phyloP scores from a whole-genome alignment of 1,140 invertebrate species.

The Temnothorax longispinosus region DNA sequence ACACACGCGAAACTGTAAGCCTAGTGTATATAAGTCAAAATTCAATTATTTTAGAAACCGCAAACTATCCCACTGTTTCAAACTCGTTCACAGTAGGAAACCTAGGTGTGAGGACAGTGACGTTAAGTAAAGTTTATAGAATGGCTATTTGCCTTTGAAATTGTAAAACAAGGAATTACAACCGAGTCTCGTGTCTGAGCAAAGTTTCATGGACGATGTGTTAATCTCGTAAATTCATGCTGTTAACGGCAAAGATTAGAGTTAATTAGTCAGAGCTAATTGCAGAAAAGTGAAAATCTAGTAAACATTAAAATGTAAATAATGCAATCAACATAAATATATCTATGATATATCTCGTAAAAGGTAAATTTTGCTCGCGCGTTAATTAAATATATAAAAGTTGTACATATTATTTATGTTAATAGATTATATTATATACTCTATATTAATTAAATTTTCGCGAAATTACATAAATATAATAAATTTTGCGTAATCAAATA shows the following conservation, averaged over 20 bases:
- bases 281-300: neutral
- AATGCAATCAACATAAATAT: neutral
- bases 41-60: slow-evolving; percentile 44
- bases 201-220: neutral
- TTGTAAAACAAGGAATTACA: slow-evolving; percentile 50
- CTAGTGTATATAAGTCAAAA: slow-evolving; percentile 2
- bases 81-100: slow-evolving; percentile 12
- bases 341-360: neutral
- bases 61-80: slow-evolving; percentile 41
- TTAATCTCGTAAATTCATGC: neutral
- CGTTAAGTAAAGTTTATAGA: slow-evolving; percentile 54
- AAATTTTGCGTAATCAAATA: neutral
- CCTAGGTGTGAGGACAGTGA: neutral
- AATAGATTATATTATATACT: too few relatives aligned
- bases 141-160: slow-evolving; percentile 51
- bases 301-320: slow-evolving; percentile 1
- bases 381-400: slow-evolving; percentile 4
- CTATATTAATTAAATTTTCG: slow-evolving; percentile 1
- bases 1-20: neutral
- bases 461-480: neutral
- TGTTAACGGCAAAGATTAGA: neutral
- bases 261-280: neutral
- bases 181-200: neutral
- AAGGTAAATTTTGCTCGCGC: neutral
- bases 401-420: too few relatives aligned